Conservation (phyloP, 2,113 vertebrate genomes). For the Synodontis membranacea region DNA sequence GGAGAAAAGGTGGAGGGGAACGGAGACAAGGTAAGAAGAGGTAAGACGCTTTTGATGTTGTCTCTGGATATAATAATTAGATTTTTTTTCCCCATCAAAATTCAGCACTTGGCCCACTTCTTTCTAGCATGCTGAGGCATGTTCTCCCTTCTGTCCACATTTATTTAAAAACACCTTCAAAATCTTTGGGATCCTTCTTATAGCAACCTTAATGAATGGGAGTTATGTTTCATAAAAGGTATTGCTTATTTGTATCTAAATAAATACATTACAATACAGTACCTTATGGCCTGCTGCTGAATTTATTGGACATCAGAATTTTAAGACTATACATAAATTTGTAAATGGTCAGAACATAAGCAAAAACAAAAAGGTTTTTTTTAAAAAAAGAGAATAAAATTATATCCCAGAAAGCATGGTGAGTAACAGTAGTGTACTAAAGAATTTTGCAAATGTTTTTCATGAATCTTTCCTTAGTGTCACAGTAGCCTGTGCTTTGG, state of each 20-base stretch:
- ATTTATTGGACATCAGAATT: neutral
- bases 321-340: neutral
- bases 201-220: neutral
- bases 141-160: neutral
- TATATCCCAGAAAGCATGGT: neutral
- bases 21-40: no score
- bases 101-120: neutral
- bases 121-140: neutral
- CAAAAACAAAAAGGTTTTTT: neutral
- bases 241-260: neutral
- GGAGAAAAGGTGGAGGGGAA: no score
- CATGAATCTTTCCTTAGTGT: neutral
- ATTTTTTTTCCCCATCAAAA: no score
- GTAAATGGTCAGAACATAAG: neutral
- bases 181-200: neutral
- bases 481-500: neutral
- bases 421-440: neutral
- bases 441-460: neutral
- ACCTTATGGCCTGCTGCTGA: neutral
- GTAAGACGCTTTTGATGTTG: no score
- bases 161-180: neutral
- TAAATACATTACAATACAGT: neutral
- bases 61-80: neutral
- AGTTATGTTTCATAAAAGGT: neutral
- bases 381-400: neutral